Evolutionary conservation across 2,797 vertebrate genomes (phyloP).

Genomic region (Pangasius krempfi): DNA sequence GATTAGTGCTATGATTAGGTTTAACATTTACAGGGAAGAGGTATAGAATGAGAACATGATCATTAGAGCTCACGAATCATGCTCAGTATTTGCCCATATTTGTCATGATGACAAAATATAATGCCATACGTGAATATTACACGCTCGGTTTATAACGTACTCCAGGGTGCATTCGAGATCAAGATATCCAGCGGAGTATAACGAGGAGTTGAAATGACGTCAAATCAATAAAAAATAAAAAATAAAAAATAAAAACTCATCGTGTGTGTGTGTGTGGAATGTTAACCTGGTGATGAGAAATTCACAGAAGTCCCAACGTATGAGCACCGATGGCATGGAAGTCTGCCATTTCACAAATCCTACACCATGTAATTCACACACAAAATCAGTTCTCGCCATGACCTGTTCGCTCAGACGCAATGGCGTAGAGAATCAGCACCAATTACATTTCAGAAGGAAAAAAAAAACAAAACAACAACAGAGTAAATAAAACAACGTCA

Average conservation of each 20-base stretch:
- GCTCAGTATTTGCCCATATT: neutral
- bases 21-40: constrained; percentile 3
- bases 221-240: no score
- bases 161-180: neutral
- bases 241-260: neutral
- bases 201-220: neutral
- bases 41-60: constrained; percentile 10
- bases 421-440: constrained; percentile 6
- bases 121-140: constrained; percentile 6
- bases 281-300: constrained; percentile 11
- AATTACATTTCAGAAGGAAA: neutral
- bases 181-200: neutral
- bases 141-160: neutral
- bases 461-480: neutral
- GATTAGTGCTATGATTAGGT: constrained; percentile 8
- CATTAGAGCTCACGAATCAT: neutral
- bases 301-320: neutral
- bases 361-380: neutral
- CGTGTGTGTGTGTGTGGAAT: constrained; percentile 53
- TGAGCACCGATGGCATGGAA: constrained; percentile 9
- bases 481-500: neutral
- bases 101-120: neutral
- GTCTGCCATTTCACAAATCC: constrained; percentile 10
- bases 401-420: neutral
- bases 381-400: neutral